Evolutionary conservation across 1,140 invertebrate genomes (phyloP), one percentile per base, ranked within the genome.

Genomic region (Trachymyrmex cornetzi): DNA sequence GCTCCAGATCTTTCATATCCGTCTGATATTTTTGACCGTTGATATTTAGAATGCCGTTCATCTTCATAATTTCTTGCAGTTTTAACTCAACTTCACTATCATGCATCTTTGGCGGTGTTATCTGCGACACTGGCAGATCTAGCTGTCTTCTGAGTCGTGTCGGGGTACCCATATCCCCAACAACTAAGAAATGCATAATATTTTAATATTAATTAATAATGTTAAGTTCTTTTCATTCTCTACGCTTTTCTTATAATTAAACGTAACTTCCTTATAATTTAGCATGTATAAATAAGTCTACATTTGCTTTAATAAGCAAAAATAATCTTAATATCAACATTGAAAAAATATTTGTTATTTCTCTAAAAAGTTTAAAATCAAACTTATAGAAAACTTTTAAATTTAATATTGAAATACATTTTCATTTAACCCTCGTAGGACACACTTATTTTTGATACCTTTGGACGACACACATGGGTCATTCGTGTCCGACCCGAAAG

Each of bases 1-100:
- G 97, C 92, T 98, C 97, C 91, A 99, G 96, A 92, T 99, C 98
- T 91, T 97, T 97, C 91, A 98, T 98, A 87, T 97, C 97, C n/a
- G 98, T 98, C 48, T 97, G 96, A 95, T 98, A 98, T 92, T 97
- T 97, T 91, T 97, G 94, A 0, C 97, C 97, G 92, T 98, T 96
- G 79, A 99, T 97, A 87, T 96, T 98, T 53, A 99, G 94, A 87
- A 98, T 97, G 67, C 98, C 98, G 93, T 97, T 98, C 95, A 97
- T 97, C 94, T 97, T 96, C 95, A 97, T 97, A 27, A 98, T 98
- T 93, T 98, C 97, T 87, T 97, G 96, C 91, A 98, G 96, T 92
- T 97, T 97, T 44, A 96, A 96, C 91, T 98, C 97, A 87, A 97
- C 96, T 93, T 97, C 96, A 63, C 95, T 95, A 88, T 96, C 96